Percentiles rank a stretch among this genome's conserved stretches.
Conservation (phyloP, 2,113 vertebrate genomes). For the Cettia cetti region DNA sequence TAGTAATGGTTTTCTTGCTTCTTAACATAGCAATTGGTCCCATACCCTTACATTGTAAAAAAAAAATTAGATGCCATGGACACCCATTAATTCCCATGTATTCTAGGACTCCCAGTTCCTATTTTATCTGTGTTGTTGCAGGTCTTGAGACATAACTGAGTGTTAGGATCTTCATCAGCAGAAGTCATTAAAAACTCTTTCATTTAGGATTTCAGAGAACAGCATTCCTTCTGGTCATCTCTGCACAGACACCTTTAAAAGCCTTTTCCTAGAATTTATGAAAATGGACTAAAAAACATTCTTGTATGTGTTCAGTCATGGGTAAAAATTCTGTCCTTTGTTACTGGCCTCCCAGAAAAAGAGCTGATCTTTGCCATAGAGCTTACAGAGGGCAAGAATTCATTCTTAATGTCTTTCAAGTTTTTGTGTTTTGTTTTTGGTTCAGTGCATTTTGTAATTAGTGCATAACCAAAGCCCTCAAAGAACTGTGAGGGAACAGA, state of each 20-base stretch:
- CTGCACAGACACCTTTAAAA: background rate
- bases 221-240: background rate
- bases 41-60: background rate
- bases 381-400: background rate
- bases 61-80: background rate
- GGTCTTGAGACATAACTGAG: background rate
- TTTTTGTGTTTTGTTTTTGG: background rate
- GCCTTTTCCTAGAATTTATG: background rate
- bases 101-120: fast-evolving
- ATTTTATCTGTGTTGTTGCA: background rate
- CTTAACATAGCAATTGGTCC: background rate
- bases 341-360: background rate
- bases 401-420: background rate
- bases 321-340: background rate
- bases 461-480: background rate
- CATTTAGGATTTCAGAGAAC: background rate
- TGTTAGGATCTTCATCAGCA: background rate
- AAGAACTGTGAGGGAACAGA: background rate
- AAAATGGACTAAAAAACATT: background rate
- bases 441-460: background rate
- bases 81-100: background rate
- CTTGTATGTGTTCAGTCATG: background rate
- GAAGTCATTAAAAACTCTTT: background rate
- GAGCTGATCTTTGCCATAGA: background rate
- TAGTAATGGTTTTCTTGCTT: background rate